These are phyloP conservation scores for Limanda limanda DNA, from an alignment of 2,113 vertebrate species.

Conservation along the genomic window DNA sequence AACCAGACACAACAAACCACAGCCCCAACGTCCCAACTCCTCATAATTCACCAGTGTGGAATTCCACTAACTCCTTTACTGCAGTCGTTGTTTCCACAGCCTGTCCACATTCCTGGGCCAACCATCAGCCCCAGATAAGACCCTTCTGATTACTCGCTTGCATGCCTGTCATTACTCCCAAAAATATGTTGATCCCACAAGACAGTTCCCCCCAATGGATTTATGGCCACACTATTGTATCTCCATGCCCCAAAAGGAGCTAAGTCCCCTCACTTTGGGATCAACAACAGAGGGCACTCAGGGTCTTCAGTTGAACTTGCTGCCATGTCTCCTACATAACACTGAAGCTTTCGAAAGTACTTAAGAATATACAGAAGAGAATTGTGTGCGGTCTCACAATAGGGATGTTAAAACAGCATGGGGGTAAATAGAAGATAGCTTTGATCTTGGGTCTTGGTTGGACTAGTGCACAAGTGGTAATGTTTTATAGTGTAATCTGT, in stretches of 20 bases:
- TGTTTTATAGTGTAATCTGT: constrained; percentile 29
- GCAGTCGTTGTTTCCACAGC: constrained; percentile 77
- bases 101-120: constrained; percentile 73
- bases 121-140: constrained; percentile 83
- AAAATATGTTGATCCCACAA: constrained; percentile 71
- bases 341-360: constrained; percentile 6
- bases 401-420: constrained; percentile 15
- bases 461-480: constrained; percentile 17
- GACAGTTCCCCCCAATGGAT: constrained; percentile 44
- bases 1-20: constrained; percentile 94
- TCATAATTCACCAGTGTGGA: constrained; percentile 86
- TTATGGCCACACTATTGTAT: constrained; percentile 51
- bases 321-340: constrained; percentile 7
- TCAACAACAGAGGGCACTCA: constrained; percentile 13
- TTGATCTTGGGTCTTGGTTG: constrained; percentile 28
- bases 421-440: constrained; percentile 10
- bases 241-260: constrained; percentile 21
- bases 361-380: constrained; percentile 26
- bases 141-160: constrained; percentile 71
- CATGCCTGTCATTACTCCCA: constrained; percentile 75
- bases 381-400: constrained; percentile 29
- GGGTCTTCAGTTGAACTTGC: constrained; percentile 1
- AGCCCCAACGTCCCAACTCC: constrained; percentile 78
- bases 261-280: constrained; percentile 22
- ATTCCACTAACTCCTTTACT: constrained; percentile 80